phyloP scores from a whole-genome alignment of 2,113 vertebrate genomes.

The Bubo bubo region DNA sequence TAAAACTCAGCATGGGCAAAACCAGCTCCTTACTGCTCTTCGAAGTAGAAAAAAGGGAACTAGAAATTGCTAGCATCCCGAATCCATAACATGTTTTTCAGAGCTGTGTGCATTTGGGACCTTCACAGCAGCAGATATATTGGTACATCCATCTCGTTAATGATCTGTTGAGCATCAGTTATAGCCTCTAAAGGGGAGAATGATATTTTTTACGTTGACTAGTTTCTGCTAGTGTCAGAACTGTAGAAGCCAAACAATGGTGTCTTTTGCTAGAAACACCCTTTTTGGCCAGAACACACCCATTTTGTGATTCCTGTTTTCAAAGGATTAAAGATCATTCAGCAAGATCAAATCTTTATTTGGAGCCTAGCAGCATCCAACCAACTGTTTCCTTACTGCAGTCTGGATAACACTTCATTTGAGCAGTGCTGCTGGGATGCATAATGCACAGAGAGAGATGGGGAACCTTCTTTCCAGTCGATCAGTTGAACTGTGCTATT shows the following conservation, averaged over 20 bases:
- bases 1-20: neutral
- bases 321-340: neutral
- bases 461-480: neutral
- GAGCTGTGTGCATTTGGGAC: conserved; percentile 41
- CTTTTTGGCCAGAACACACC: neutral
- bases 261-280: neutral
- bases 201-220: neutral
- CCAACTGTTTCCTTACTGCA: neutral
- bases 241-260: neutral
- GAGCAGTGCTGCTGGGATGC: neutral
- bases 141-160: conserved; percentile 53
- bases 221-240: neutral
- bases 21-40: conserved; percentile 11
- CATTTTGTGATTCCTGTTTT: neutral
- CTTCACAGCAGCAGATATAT: conserved; percentile 60
- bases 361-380: neutral
- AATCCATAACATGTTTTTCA: conserved; percentile 29
- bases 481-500: neutral
- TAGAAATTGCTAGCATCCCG: neutral
- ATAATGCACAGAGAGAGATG: neutral
- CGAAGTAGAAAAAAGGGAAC: neutral
- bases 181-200: conserved; percentile 28
- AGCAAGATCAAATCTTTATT: neutral
- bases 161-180: conserved; percentile 58
- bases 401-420: neutral